Base-by-base conservation (phyloP, 2,113 vertebrate genomes). In the Polypterus senegalus region DNA sequence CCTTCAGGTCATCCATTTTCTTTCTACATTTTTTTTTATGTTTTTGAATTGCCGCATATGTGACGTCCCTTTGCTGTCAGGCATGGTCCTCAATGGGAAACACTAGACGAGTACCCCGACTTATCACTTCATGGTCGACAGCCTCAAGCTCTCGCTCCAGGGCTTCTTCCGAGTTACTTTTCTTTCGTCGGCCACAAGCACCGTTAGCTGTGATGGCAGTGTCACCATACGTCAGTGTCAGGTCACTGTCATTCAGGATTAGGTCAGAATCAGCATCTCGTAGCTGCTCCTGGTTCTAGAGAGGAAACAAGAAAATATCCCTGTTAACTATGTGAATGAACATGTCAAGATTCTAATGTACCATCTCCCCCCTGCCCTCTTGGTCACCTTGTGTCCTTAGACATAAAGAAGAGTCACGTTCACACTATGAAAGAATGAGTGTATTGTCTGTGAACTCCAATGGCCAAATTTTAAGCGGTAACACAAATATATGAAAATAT, bases 71-170 rank as follows among this genome's bases (percentile, higher is more conserved):
- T 67, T 61, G 60, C 61, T 63, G 67, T 97, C 88, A 95, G 64
- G 88, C 81, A 60, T 92, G 88, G 69, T 97, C 93, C 74, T 97
- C 91, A 57, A 94, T 81, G 70, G 95, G 93, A 79, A 98, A 97
- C 60, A 97, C 93, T 44, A 98, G 83, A 45, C 90, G 86, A 1
- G 95, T 98, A 10, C 95, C 93, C 10, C 93, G 82, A 77, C 79
- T 94, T 59, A 93, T 86, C 67, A 92, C 68, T 74, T 94, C 94
- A 67, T 91, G 90, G 63, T 93, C 93, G 11, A 86, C 87, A 61
- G 79, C 80, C 83, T 91, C 93, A 73, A 91, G 83, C 78, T 96
- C 94, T 48, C 58, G 80, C 76, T 97, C 93, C 74, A 97, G 81
- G 1, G 85, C 89, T 71, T 95, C 93, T 77, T 97, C 92, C 1